These are phyloP conservation scores for Thamnophis elegans DNA, from an alignment of 2,797 vertebrate species.

Conservation along the genomic window DNA sequence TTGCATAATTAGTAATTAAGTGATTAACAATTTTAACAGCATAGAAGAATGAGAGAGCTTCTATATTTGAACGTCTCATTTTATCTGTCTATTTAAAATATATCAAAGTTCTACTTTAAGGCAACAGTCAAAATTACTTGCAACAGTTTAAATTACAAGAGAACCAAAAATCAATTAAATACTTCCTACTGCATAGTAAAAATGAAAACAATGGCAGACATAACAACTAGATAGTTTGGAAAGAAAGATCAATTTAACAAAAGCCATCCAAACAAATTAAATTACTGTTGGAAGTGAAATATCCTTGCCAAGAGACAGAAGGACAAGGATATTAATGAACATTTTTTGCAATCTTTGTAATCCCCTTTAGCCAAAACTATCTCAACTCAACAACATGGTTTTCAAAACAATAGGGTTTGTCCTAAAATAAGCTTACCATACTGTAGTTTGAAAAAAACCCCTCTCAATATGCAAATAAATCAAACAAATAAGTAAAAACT, in stretches of 20 bases:
- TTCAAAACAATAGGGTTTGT: not conserved
- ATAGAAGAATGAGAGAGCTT: constrained; percentile 16
- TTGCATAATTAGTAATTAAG: constrained; percentile 25
- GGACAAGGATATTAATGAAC: not conserved
- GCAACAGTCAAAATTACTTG: not conserved
- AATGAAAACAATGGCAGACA: not conserved
- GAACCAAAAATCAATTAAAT: not conserved
- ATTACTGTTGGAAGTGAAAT: not conserved
- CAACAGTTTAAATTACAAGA: not conserved
- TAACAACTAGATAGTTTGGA: not conserved
- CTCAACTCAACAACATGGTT: not conserved
- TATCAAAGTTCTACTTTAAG: not conserved
- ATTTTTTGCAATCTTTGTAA: not conserved
- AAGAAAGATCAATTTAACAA: not conserved
- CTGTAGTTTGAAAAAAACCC: not conserved
- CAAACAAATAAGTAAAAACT: not conserved
- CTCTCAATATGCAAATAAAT: not conserved
- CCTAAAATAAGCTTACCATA: not conserved
- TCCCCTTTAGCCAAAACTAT: not conserved
- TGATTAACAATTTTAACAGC: constrained; percentile 32
- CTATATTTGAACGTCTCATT: not conserved
- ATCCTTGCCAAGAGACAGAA: not conserved
- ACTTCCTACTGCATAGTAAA: not conserved
- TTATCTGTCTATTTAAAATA: not conserved
- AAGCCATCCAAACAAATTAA: not conserved